Evolutionary conservation across 2,888 invertebrate genomes (phyloP), one percentile per base, ranked within the genome.

Genomic region (Luffia ferchaultella): DNA sequence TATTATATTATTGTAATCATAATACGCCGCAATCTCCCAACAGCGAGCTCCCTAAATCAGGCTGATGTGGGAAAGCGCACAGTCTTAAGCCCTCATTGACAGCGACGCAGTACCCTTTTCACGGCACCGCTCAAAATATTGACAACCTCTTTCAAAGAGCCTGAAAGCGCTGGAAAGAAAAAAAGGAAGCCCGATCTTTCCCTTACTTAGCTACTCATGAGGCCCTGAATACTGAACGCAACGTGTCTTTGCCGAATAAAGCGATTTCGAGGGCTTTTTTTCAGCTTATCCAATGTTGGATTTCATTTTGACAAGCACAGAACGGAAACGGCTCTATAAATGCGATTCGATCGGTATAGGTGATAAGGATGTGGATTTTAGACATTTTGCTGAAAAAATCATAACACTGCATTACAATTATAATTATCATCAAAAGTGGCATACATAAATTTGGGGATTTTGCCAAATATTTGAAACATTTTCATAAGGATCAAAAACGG

Each of bases 121-220:
- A 79, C 66, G 41, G 49, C 42, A 20, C 62, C 71, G 78, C 76
- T 78, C 67, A 79, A 79, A 78, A 79, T 79, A 80, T 80, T 80
- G 79, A 80, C 79, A 76, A 69, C 76, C 74, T 68, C 72, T 71
- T 79, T 78, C 73, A 78, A 60, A 62, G 41, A 2, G 43, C 60
- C 61, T 60, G 76, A 79, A 75, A 70, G 78, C 65, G 71, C 69
- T 67, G 58, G 63, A 67, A 66, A 72, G 71, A 72, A 73, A 77
- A 77, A 76, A 70, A 65, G 67, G 63, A 70, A 67, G 61, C 70
- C 74, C 74, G 75, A 76, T 78, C 76, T 77, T n/a, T 75, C 67
- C 68, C 73, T 72, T 73, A 69, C 69, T 71, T 66, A 68, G 45
- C 48, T 17, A 18, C 50, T 30, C n/a, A 30, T 15, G 19, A 43